Percentiles rank a stretch among this genome's conserved stretches.
These are phyloP conservation scores for Drosophila mayri DNA, from an alignment of 1,140 invertebrate genomes.

Conservation along the genomic window DNA sequence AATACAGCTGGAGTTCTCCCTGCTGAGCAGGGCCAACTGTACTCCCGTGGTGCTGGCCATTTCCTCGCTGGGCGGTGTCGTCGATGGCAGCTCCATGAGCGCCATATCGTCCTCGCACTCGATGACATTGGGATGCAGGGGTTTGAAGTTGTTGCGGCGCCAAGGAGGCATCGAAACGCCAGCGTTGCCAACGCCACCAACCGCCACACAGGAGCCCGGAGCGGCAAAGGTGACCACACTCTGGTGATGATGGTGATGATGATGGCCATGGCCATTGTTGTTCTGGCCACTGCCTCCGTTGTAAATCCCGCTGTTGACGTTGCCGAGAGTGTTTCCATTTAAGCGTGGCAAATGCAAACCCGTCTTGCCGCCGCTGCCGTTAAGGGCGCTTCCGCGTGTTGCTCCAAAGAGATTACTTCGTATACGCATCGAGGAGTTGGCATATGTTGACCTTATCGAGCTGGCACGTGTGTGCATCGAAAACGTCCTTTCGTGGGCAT, in stretches of 20 bases:
- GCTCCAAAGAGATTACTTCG: slow-evolving; percentile 70
- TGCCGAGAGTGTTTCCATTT: slow-evolving; percentile 15
- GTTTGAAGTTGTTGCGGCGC: slow-evolving; percentile 78
- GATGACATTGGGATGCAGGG: slow-evolving; percentile 73
- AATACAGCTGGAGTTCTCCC: slow-evolving; percentile 67
- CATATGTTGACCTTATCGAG: slow-evolving; percentile 78
- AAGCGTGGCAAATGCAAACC: slow-evolving; percentile 34
- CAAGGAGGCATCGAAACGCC: slow-evolving; percentile 59
- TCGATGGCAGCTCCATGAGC: slow-evolving; percentile 69
- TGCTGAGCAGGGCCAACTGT: slow-evolving; percentile 56
- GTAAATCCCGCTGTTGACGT: slow-evolving; percentile 27
- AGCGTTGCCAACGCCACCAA: neutral
- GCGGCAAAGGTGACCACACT: slow-evolving; percentile 70
- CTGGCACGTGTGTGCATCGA: slow-evolving; percentile 83
- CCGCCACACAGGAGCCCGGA: slow-evolving; percentile 11
- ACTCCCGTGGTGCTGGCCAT: slow-evolving; percentile 34
- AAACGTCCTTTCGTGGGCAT: slow-evolving; percentile 70
- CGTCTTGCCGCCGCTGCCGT: slow-evolving; percentile 19
- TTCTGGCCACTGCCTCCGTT: slow-evolving; percentile 35
- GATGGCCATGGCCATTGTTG: slow-evolving; percentile 40
- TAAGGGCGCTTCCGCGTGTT: slow-evolving; percentile 10
- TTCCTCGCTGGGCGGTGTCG: slow-evolving; percentile 67
- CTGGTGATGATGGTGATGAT: slow-evolving; percentile 44
- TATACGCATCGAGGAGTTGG: slow-evolving; percentile 78
- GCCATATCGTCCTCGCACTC: slow-evolving; percentile 76